A percentile compares a stretch with the other conserved stretches of the same genome.
These are phyloP conservation scores for Athetis lepigone DNA, from an alignment of 2,888 invertebrate species.

Conservation along the genomic window DNA sequence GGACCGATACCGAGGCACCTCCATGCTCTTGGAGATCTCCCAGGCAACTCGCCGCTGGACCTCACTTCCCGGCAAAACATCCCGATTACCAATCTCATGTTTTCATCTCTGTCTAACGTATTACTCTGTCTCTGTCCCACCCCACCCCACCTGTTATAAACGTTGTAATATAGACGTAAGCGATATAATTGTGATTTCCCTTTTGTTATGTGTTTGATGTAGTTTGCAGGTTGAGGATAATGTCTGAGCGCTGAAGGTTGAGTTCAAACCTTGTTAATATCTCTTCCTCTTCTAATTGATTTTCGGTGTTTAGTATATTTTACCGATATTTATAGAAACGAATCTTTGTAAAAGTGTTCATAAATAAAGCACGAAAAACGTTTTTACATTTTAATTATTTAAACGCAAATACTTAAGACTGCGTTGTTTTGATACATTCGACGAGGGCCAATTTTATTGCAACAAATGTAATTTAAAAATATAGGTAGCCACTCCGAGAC, in stretches of 20 bases:
- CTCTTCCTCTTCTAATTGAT: background rate
- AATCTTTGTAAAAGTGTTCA: too few relatives aligned
- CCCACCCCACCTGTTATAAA: constrained; percentile 77
- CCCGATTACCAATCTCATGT: constrained; percentile 61
- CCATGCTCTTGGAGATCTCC: constrained; percentile 88
- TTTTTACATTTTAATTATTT: too few relatives aligned
- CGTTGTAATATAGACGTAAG: constrained; percentile 73
- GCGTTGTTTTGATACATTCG: too few relatives aligned
- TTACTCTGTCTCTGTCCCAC: constrained; percentile 67
- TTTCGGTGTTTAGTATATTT: too few relatives aligned
- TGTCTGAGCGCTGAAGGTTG: constrained; percentile 20
- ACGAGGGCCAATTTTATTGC: too few relatives aligned
- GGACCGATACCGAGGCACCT: constrained; percentile 89
- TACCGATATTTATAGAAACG: too few relatives aligned
- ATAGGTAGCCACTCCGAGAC: too few relatives aligned
- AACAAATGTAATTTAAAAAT: too few relatives aligned
- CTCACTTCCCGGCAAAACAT: constrained; percentile 72
- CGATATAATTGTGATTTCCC: constrained; percentile 76
- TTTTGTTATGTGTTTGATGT: constrained; percentile 62
- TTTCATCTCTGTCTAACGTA: constrained; percentile 54
- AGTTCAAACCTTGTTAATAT: constrained; percentile 16
- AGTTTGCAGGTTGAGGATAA: constrained; percentile 60
- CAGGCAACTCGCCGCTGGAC: constrained; percentile 84
- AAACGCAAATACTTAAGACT: too few relatives aligned
- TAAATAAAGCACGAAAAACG: too few relatives aligned